Conservation (phyloP, 2,888 invertebrate species). For the Meganola albula region DNA sequence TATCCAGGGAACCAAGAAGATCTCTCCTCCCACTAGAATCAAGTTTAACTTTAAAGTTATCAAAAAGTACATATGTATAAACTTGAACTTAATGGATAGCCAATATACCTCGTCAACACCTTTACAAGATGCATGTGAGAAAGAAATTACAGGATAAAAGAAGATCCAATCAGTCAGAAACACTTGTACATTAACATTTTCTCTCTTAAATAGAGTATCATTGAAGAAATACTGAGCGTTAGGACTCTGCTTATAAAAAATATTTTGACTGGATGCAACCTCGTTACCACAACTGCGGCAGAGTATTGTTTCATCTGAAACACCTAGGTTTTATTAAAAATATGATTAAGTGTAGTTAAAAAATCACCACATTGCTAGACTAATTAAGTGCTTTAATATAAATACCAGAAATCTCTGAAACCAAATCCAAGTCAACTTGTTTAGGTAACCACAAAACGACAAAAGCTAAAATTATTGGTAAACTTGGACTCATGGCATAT, state of each 20-base stretch:
- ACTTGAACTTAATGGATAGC: background rate
- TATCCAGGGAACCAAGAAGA: conserved; percentile 79
- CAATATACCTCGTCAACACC: conserved; percentile 45
- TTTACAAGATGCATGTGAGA: conserved; percentile 39
- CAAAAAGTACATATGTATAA: background rate
- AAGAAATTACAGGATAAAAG: conserved; percentile 43
- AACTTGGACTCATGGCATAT: no score
- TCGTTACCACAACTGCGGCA: conserved; percentile 51
- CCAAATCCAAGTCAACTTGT: no score
- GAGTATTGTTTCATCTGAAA: conserved; percentile 47
- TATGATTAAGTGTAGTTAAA: no score
- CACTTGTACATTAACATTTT: conserved; percentile 44
- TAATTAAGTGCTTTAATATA: no score
- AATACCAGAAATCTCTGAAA: no score
- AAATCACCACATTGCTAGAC: no score
- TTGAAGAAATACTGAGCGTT: conserved; percentile 37
- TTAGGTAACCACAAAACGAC: no score
- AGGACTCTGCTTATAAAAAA: conserved; percentile 39
- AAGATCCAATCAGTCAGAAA: conserved; percentile 40
- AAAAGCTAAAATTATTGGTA: no score
- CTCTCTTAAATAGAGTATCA: conserved; percentile 43
- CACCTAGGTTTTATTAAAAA: no score
- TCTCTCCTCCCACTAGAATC: conserved; percentile 71
- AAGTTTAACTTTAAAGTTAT: background rate
- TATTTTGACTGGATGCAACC: conserved; percentile 33